phyloP scores from a whole-genome alignment of 1,140 invertebrate species.

The Frieseomelitta varia region DNA sequence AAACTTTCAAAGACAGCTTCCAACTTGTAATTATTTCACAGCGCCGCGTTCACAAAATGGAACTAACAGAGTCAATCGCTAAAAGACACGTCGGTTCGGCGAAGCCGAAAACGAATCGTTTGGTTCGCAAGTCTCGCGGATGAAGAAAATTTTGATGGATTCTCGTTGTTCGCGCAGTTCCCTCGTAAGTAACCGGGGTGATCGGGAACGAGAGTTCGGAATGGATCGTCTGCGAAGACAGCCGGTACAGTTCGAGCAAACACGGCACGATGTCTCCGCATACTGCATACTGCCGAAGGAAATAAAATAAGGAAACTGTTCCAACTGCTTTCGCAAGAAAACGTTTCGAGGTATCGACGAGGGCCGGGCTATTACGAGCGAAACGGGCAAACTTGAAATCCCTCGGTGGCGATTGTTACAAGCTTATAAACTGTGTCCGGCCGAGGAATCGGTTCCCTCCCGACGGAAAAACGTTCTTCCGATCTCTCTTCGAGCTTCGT shows the following conservation, averaged over 20 bases:
- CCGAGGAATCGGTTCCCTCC: slow-evolving; percentile 3
- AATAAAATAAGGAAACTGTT: slow-evolving; percentile 12
- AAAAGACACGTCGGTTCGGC: not conserved
- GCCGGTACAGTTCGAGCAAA: not conserved
- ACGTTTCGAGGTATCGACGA: not conserved
- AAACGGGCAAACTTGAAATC: slow-evolving; percentile 48
- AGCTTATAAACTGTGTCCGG: slow-evolving; percentile 35
- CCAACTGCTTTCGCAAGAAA: not conserved
- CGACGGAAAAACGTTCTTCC: not conserved
- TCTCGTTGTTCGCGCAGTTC: no score
- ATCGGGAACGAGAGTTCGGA: no score
- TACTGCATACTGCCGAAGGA: not conserved
- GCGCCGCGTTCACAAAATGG: no score
- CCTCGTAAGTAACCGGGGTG: not conserved
- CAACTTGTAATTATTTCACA: no score
- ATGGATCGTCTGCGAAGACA: not conserved
- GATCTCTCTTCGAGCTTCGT: slow-evolving; percentile 13
- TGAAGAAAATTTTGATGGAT: not conserved
- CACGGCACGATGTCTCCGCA: not conserved
- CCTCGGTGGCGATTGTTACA: slow-evolving; percentile 44
- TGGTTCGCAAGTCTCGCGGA: no score
- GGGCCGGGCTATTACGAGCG: slow-evolving; percentile 7
- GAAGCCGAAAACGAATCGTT: not conserved
- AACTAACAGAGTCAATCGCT: not conserved
- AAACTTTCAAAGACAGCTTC: no score